Evolutionary conservation across 2,797 vertebrate genomes (phyloP).

Genomic region (Denticeps clupeoides): DNA sequence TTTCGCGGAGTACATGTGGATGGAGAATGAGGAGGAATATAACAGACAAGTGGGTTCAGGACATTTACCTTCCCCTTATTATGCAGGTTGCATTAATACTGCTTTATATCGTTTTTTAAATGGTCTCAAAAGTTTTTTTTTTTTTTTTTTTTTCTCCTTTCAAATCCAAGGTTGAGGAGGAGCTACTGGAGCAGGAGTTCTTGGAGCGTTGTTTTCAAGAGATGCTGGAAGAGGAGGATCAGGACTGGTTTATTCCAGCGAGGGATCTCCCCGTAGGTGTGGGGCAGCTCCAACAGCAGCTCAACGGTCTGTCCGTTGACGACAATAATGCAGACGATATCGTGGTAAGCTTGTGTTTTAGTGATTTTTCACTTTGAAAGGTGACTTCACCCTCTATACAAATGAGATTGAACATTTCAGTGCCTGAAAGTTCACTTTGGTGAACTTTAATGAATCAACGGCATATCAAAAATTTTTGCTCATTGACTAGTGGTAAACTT

Average conservation of each 20-base stretch:
- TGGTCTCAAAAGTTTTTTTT: not conserved
- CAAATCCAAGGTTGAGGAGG: slow-evolving; percentile 65
- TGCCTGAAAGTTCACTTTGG: no score
- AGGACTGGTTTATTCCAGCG: slow-evolving; percentile 77
- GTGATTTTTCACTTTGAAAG: not conserved
- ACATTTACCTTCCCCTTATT: not conserved
- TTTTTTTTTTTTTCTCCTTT: no score
- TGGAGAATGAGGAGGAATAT: slow-evolving; percentile 79
- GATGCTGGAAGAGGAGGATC: slow-evolving; percentile 78
- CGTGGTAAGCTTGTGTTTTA: slow-evolving; percentile 47
- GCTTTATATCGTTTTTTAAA: not conserved
- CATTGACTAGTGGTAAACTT: not conserved
- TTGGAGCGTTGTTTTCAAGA: slow-evolving; percentile 78
- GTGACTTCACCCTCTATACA: no score
- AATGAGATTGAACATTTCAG: no score
- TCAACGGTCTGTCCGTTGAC: slow-evolving; percentile 56
- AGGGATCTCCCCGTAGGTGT: slow-evolving; percentile 66
- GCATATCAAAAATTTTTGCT: not conserved
- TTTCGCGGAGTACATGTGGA: slow-evolving; percentile 79
- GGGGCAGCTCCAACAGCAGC: slow-evolving; percentile 71
- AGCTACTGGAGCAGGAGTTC: slow-evolving; percentile 75
- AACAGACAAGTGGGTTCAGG: slow-evolving; percentile 59
- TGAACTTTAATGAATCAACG: no score
- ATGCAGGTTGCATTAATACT: not conserved
- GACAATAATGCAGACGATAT: slow-evolving; percentile 62